Base-by-base conservation (phyloP, 2,888 invertebrate species). In the Phasia obesa region DNA sequence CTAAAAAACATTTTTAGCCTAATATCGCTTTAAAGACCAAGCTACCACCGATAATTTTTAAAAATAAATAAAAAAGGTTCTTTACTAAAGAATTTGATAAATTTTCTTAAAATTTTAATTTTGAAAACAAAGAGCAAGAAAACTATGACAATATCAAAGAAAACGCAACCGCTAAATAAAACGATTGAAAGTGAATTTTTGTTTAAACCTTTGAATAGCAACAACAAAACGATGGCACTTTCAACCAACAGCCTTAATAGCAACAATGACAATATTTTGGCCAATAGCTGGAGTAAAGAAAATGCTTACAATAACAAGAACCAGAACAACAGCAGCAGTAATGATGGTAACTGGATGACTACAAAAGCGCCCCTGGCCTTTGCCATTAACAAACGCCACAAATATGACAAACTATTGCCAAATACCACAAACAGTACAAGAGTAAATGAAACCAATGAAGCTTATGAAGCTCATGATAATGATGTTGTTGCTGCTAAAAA, bases 341-440 rank as follows among this genome's bases (percentile, higher is more conserved):
- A 1, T 25, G 25, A 47, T 27, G 31, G 23, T 51, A 73, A 25
- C 31, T 67, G 79, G 60, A 60, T 53, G 19, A 25, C 67, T 60
- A 60, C 67, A 38, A 80, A 74, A 67, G 25, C 74, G 51, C 59
- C 79, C 0, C 35, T 60, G 78, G 71, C 71, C 59, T 49, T 69
- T 38, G 27, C 25, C 25, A 60, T 21, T 53, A 80, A 60, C 53
- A 75, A 71, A 44, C 70, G 71, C 51, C 75, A 83, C 75, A 83
- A 75, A 76, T 71, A 79, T 79, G 71, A 83, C 65, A 76, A 83
- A 71, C 75, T 75, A 75, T 79, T 79, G 79, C 70, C 83, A 71
- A 55, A 64, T 55, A 76, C 79, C 79, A 67, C 75, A 75, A 83
- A 76, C 44, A 51, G 51, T 75, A 83, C 79, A 71, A 83, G 65